Base-by-base conservation (phyloP, 2,797 vertebrate species). In the Centroberyx gerrardi region DNA sequence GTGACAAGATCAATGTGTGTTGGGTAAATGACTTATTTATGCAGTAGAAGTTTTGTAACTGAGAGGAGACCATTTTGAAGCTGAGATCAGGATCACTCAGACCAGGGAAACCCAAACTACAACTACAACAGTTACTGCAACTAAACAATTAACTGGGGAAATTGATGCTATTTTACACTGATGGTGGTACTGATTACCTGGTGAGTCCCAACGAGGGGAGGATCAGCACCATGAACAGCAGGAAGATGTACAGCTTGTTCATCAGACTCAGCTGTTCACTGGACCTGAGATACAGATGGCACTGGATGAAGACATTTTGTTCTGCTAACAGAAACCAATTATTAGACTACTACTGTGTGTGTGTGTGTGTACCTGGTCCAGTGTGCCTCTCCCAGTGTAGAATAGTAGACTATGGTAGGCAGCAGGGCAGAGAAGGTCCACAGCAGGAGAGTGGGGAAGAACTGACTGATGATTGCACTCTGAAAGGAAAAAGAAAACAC, bases 171-270 rank as follows among this genome's bases (percentile, higher is more conserved):
- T 18, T 55, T 56, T 4, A 70, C 17, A 52, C 1, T n/a, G 27
- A 59, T 6, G 33, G 4, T 44, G 4, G 48, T 1, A 6, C n/a
- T 7, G 17, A 51, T 51, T 93, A 99, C 98, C 98, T 99, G 84
- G 97, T 98, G 81, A 99, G 96, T 72, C 98, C 98, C 0, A 99
- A 95, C 0, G 98, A 99, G 2, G 98, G 98, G 68, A 99, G 94
- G 81, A 99, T 97, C 68, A 99, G 89, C 51, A 99, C 97, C 98
- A 99, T 99, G 91, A 98, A 99, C 84, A 99, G 95, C 87, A 99
- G 91, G 91, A 99, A 99, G 82, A 95, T 95, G 93, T 99, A 99
- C 59, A 99, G 94, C 80, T 99, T 99, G 62, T 96, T 95, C 97
- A 99, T 96, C 96, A 97, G 97, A 88, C 95, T 96, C 83, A 96